Base-by-base conservation (phyloP, 2,797 vertebrate genomes). In the Rhynchotus rufescens region DNA sequence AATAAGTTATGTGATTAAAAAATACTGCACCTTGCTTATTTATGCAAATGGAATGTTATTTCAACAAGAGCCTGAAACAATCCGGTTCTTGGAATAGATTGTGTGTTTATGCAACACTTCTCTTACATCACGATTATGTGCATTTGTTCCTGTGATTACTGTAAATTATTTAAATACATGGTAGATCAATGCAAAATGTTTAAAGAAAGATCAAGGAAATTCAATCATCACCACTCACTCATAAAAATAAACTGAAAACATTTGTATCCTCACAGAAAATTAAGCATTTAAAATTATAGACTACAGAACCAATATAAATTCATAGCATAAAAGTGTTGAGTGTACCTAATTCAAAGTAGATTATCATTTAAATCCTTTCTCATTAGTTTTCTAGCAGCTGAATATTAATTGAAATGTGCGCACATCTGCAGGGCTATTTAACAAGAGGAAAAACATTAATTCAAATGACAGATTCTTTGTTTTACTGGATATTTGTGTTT, bases 301-400 rank as follows among this genome's bases (percentile, higher is more conserved):
- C n/a, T 30, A 59, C n/a, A 52, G 89, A 91, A 2, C 38, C 2
- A 1, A 60, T 74, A 80, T 32, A 62, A 93, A 91, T 62, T 74
- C 75, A 74, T 52, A 77, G 54, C 19, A 62, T 13, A 81, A 56
- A 87, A 85, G 38, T 68, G 81, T 75, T 13, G 10, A 86, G 23
- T 44, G 6, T 16, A 44, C 20, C n/a, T 68, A 77, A 80, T 71
- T 86, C 62, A 74, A 74, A 77, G 11, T 32, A 51, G 36, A 72
- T 77, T 32, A 75, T 19, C 71, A 67, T 80, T 83, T 75, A 80
- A 86, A 77, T 88, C 83, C 77, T 89, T 91, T 82, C 80, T 68
- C 72, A 59, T 65, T 89, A 20, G 83, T 84, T 21, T 78, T 82
- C 42, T 15, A 47, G 42, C 30, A 74, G 62, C 8, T 72, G 76